Conservation (phyloP, 2,113 vertebrate genomes). For the Platichthys flesus region DNA sequence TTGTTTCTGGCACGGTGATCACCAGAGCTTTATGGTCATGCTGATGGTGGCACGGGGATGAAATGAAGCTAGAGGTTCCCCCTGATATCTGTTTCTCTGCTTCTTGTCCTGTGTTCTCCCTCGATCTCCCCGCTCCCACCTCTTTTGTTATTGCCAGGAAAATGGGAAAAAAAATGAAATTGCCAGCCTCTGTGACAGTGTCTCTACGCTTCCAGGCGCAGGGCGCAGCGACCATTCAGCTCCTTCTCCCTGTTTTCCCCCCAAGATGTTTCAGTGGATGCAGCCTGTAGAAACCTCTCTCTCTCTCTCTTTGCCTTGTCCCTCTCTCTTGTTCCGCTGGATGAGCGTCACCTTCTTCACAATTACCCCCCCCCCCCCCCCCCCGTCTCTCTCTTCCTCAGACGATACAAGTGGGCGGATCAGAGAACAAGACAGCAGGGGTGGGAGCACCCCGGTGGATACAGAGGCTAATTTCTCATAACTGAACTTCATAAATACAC, state of each 20-base stretch:
- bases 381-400: slow-evolving; percentile 43
- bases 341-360: slow-evolving; percentile 80
- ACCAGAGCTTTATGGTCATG: slow-evolving; percentile 62
- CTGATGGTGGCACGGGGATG: slow-evolving; percentile 67
- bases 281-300: slow-evolving; percentile 72
- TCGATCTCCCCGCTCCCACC: slow-evolving; percentile 66
- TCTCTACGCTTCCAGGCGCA: slow-evolving; percentile 73
- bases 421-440: slow-evolving; percentile 72
- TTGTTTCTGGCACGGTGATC: slow-evolving; percentile 18
- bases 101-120: slow-evolving; percentile 18
- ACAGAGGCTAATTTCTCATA: slow-evolving; percentile 68
- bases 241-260: slow-evolving; percentile 53
- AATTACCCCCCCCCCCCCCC: slow-evolving; percentile 14
- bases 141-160: slow-evolving; percentile 74
- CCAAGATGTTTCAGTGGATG: slow-evolving; percentile 74
- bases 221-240: slow-evolving; percentile 75
- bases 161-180: slow-evolving; percentile 15
- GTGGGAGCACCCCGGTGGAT: slow-evolving; percentile 73
- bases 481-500: slow-evolving; percentile 65
- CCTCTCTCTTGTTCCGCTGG: slow-evolving; percentile 70
- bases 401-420: slow-evolving; percentile 83
- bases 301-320: slow-evolving; percentile 55
- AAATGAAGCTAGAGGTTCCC: slow-evolving; percentile 64
- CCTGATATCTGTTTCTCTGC: slow-evolving; percentile 39
- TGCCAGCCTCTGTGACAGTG: slow-evolving; percentile 65